Evolutionary conservation across 2,797 vertebrate species (phyloP).

Genomic region (Amniataba percoides): DNA sequence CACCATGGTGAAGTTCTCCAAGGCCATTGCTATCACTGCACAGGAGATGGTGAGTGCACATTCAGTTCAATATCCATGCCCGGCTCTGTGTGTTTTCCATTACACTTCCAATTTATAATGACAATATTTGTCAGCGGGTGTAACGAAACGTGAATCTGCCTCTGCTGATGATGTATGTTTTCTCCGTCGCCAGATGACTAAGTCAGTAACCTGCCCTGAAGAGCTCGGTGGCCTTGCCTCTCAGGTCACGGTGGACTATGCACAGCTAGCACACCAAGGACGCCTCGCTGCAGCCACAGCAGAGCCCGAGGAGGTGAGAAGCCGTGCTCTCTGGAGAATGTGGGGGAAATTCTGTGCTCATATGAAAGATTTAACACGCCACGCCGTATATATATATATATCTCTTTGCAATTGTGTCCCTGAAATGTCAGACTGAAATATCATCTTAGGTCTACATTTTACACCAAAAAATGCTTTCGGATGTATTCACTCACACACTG

Average conservation of each 20-base stretch:
- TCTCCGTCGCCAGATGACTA: slow-evolving; percentile 92
- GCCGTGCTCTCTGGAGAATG: not conserved
- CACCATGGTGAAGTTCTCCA: slow-evolving; percentile 97
- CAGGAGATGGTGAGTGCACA: slow-evolving; percentile 95
- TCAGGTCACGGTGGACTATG: slow-evolving; percentile 97
- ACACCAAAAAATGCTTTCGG: slow-evolving; percentile 25
- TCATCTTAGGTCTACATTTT: slow-evolving; percentile 41
- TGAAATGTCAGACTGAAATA: slow-evolving; percentile 53
- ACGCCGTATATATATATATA: not conserved
- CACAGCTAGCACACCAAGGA: slow-evolving; percentile 95
- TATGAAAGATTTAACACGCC: slow-evolving; percentile 25
- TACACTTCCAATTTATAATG: slow-evolving; percentile 29
- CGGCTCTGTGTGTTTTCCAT: slow-evolving; percentile 31
- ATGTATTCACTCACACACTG: slow-evolving; percentile 41
- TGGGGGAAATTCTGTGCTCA: not conserved
- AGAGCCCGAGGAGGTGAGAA: slow-evolving; percentile 95
- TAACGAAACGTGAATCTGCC: slow-evolving; percentile 27
- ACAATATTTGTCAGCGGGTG: slow-evolving; percentile 34
- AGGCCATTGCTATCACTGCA: slow-evolving; percentile 96
- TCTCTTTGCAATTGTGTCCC: slow-evolving; percentile 24
- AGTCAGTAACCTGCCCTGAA: slow-evolving; percentile 97
- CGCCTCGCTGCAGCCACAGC: slow-evolving; percentile 95
- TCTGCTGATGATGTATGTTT: slow-evolving; percentile 29
- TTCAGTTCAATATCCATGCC: not conserved
- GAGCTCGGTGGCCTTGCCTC: slow-evolving; percentile 97